phyloP scores from a whole-genome alignment of 1,140 invertebrate species.

The Drosophila saltans region DNA sequence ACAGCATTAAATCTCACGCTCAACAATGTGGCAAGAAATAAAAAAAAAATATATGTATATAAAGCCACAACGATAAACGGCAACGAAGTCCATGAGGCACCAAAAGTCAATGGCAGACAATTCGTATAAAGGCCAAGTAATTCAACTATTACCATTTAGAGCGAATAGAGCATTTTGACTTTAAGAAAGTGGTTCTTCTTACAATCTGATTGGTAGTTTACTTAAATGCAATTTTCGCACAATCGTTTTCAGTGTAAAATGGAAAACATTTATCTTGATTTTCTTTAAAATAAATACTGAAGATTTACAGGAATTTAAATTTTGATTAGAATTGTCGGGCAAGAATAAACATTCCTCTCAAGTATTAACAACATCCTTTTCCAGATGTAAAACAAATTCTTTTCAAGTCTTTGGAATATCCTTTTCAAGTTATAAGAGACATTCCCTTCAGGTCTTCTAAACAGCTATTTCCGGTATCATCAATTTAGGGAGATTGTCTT shows the following conservation, averaged over 20 bases:
- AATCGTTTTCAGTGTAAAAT: no score
- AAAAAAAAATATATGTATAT: neutral
- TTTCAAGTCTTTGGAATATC: no score
- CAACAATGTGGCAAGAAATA: slow-evolving; percentile 53
- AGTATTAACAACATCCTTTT: no score
- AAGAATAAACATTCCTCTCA: no score
- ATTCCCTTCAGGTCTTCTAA: neutral
- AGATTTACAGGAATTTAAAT: no score
- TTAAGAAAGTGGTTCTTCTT: neutral
- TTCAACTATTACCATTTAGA: slow-evolving; percentile 5
- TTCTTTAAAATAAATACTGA: no score
- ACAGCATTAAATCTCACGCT: slow-evolving; percentile 51
- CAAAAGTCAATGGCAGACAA: slow-evolving; percentile 34
- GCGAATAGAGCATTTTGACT: neutral
- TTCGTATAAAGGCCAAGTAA: slow-evolving; percentile 17
- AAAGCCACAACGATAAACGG: slow-evolving; percentile 8
- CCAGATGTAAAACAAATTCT: neutral
- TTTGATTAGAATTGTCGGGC: no score
- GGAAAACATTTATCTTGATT: no score
- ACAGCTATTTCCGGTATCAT: no score
- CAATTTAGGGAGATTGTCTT: no score
- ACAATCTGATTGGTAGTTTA: neutral
- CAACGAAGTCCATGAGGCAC: slow-evolving; percentile 15
- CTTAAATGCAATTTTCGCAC: neutral
- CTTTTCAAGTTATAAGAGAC: slow-evolving; percentile 1